Percentiles rank a stretch among this genome's conserved stretches.
phyloP scores from a whole-genome alignment of 2,113 vertebrate genomes.

The Prunella fulvescens region DNA sequence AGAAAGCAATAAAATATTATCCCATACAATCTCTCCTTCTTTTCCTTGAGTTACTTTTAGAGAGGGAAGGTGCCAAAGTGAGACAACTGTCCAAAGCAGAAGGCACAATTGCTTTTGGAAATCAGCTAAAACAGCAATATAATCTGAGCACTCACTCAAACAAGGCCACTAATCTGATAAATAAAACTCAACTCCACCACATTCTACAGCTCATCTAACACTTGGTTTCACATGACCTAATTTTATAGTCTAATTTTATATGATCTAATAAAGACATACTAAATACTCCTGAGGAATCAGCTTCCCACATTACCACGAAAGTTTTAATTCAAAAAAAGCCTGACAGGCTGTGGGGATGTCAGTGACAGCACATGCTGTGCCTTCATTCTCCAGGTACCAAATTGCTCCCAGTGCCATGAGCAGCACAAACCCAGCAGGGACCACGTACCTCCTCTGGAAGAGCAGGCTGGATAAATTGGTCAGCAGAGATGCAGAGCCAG shows the following conservation, averaged over 20 bases:
- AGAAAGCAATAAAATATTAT: neutral
- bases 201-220: neutral
- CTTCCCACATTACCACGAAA: neutral
- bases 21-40: neutral
- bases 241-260: neutral
- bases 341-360: neutral
- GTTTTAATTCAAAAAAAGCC: neutral
- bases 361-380: neutral
- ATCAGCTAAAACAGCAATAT: neutral
- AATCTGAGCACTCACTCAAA: neutral
- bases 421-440: neutral
- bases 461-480: slow-evolving; percentile 36
- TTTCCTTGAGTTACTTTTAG: neutral
- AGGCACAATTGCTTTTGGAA: neutral
- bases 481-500: slow-evolving; percentile 16
- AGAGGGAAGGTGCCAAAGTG: neutral
- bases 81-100: neutral
- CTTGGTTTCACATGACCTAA: neutral
- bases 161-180: neutral
- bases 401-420: fast-evolving
- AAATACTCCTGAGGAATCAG: neutral
- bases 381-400: neutral
- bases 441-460: slow-evolving; percentile 66
- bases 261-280: neutral
- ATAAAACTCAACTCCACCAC: neutral